Evolutionary conservation across 2,797 vertebrate species (phyloP).

Genomic region (Petrocephalus sullivani): DNA sequence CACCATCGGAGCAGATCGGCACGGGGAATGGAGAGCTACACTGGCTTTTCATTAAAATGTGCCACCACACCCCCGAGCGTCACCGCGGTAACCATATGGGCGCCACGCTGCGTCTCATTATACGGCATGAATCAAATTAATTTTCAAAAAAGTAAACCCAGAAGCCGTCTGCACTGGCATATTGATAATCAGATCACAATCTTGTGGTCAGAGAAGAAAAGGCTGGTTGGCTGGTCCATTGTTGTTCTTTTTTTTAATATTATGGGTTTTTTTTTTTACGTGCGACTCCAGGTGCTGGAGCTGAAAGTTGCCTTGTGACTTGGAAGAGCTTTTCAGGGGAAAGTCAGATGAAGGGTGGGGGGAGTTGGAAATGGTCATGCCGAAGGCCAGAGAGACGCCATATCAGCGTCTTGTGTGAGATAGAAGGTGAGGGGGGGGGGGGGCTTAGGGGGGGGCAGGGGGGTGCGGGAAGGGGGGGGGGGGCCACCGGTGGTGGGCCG

Average conservation of each 20-base stretch:
- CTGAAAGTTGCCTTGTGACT: constrained; percentile 1
- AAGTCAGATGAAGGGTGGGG: not conserved
- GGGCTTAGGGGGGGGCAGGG: too few relatives aligned
- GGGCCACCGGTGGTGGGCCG: too few relatives aligned
- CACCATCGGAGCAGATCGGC: constrained; percentile 33
- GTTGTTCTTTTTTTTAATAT: not conserved
- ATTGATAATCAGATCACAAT: constrained; percentile 48
- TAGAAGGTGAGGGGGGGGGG: not conserved
- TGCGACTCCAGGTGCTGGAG: not conserved
- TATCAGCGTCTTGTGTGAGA: not conserved
- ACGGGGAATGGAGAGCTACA: constrained; percentile 34
- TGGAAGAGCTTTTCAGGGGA: not conserved
- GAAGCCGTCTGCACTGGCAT: constrained; percentile 32
- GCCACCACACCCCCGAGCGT: constrained; percentile 41
- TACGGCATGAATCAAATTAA: constrained; percentile 55
- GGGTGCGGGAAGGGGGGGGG: too few relatives aligned
- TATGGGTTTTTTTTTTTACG: not conserved
- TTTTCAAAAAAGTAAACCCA: constrained; percentile 41
- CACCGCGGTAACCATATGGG: constrained; percentile 62
- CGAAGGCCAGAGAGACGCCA: not conserved
- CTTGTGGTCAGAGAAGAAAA: constrained; percentile 12
- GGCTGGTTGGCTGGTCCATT: not conserved
- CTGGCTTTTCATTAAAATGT: constrained; percentile 62
- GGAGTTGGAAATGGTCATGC: not conserved
- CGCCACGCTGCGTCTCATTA: constrained; percentile 67